phyloP scores from a whole-genome alignment of 1,140 invertebrate genomes.

The Wiebesia pumilae region DNA sequence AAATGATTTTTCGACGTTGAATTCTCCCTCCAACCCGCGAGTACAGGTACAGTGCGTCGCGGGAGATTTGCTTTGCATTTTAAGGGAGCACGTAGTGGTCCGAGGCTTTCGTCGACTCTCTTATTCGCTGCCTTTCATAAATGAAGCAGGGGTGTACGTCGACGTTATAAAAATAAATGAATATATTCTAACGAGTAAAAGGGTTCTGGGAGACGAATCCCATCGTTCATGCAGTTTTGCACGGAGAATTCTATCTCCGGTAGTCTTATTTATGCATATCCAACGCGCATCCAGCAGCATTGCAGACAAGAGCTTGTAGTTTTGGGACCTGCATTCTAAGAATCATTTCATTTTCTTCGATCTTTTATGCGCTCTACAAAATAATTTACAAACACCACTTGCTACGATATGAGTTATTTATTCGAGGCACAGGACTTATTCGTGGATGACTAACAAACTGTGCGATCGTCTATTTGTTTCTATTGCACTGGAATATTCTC shows the following conservation, averaged over 20 bases:
- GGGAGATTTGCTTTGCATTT: constrained; percentile 42
- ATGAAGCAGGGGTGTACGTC: background rate
- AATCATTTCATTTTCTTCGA: background rate
- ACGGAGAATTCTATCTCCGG: background rate
- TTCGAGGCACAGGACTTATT: background rate
- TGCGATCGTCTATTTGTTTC: background rate
- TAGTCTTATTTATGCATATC: background rate
- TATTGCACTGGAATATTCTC: background rate
- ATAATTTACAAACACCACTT: background rate
- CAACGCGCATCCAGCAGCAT: background rate
- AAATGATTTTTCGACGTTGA: background rate
- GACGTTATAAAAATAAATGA: background rate
- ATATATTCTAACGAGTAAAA: background rate
- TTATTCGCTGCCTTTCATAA: background rate
- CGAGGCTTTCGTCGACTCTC: background rate
- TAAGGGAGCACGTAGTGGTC: background rate
- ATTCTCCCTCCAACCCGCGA: background rate
- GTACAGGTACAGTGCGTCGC: constrained; percentile 8
- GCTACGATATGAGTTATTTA: too few relatives aligned
- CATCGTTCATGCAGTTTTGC: background rate
- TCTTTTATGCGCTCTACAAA: background rate
- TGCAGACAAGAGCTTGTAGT: background rate
- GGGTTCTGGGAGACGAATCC: too few relatives aligned
- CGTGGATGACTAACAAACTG: background rate
- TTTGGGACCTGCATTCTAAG: too few relatives aligned